phyloP scores from a whole-genome alignment of 2,113 vertebrate genomes.

The Charadrius vociferus region DNA sequence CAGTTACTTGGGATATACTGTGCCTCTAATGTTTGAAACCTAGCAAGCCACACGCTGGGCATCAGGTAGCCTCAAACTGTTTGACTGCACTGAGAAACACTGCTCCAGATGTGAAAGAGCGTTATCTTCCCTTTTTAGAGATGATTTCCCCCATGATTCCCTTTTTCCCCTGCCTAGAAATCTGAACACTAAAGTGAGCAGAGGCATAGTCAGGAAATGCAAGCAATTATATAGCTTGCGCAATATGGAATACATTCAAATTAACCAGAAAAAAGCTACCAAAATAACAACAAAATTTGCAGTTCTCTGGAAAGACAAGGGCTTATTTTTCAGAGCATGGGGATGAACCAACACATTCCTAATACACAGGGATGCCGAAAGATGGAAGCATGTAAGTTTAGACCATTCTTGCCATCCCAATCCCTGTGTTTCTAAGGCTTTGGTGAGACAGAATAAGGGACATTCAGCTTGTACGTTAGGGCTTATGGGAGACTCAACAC shows the following conservation, averaged over 20 bases:
- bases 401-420: not conserved
- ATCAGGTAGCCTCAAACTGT: slow-evolving; percentile 9
- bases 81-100: not conserved
- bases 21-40: not conserved
- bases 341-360: not conserved
- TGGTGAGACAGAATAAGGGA: not conserved
- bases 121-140: not conserved
- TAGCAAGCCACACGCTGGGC: not conserved
- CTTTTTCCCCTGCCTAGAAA: not conserved
- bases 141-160: not conserved
- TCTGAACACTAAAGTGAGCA: not conserved
- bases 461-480: not conserved
- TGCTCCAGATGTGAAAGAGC: not conserved
- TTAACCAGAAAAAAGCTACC: not conserved
- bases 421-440: not conserved
- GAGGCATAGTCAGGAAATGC: not conserved
- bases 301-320: not conserved
- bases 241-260: not conserved
- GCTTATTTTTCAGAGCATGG: not conserved
- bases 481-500: not conserved
- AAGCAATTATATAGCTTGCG: not conserved
- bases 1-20: not conserved
- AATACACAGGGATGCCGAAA: not conserved
- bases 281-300: not conserved
- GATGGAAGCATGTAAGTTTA: not conserved